These are phyloP conservation scores for Lepidurus couesii DNA, from an alignment of 1,140 invertebrate species.

Conservation along the genomic window DNA sequence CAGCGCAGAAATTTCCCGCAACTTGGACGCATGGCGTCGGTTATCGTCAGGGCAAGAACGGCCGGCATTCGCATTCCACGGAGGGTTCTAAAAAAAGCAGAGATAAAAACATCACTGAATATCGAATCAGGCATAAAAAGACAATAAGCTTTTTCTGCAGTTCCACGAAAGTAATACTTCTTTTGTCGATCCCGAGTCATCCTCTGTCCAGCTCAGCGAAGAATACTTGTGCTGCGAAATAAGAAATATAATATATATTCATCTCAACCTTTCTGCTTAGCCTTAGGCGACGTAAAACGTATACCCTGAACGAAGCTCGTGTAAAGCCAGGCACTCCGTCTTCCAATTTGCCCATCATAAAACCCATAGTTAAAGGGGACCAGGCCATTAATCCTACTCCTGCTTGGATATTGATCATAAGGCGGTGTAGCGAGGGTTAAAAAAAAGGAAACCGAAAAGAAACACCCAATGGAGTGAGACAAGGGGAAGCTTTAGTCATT, in stretches of 20 bases:
- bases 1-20: conserved; percentile 68
- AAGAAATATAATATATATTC: conserved; percentile 30
- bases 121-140: not conserved
- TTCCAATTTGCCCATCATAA: conserved; percentile 68
- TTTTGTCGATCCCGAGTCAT: conserved; percentile 56
- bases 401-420: conserved; percentile 40
- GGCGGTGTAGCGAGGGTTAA: not conserved
- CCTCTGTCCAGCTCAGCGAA: conserved; percentile 82
- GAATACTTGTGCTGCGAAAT: conserved; percentile 65
- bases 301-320: conserved; percentile 72
- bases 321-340: conserved; percentile 72
- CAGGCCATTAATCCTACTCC: conserved; percentile 75
- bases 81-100: conserved; percentile 30
- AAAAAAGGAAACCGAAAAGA: not conserved
- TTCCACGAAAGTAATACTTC: conserved; percentile 44
- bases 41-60: conserved; percentile 46
- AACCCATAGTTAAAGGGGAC: conserved; percentile 81
- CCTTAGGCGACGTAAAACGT: conserved; percentile 36
- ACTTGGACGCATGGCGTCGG: conserved; percentile 61
- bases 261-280: conserved; percentile 23
- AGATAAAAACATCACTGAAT: conserved; percentile 3
- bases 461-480: not conserved
- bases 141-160: not conserved
- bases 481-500: not conserved
- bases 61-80: conserved; percentile 40